Base-by-base conservation (phyloP, 2,888 invertebrate species). In the Argynnis bischoffii region DNA sequence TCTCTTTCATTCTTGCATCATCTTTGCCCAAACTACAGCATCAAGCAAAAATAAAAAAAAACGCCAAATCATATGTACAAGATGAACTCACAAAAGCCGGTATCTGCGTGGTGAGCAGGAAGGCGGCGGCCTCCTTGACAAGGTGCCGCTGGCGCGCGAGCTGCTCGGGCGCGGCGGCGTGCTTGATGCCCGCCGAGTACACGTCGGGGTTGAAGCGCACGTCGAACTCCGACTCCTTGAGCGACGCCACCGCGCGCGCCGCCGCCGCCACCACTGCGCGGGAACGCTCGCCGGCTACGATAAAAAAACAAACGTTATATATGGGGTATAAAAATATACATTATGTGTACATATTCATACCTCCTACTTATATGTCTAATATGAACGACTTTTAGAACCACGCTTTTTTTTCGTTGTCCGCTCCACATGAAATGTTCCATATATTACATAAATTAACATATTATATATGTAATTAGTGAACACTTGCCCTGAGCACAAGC, bases 131-230 rank as follows among this genome's bases (percentile, higher is more conserved):
- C 87, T 99, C 99, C 85, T 97, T 97, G 2, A 99, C 97, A 8
- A 99, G 93, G 76, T 97, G 96, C 68, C 97, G 95, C 86, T 99
- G 98, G 82, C 96, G 96, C 73, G 95, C 94, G 64, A 98, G 91
- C 51, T 94, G 94, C 77, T 95, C 94, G 67, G 95, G 93, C 75
- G 95, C 85, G 81, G 95, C 95, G 21, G 95, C 92, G 91, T 99
- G 99, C 67, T 94, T 94, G 70, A 99, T 99, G 64, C 98, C 98
- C 0, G 97, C 97, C 13, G 99, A 99, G 91, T 97, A 99, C 71
- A 99, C 98, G 90, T 99, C 99, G 0, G 99, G 99, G 93, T 99
- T 99, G 92, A 99, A 99, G 71, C 98, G 95, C 74, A 99, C 97
- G 85, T 98, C 98, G 88, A 99, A 99, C 88, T 99, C 99, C 0